A percentile compares a stretch with the other conserved stretches of the same genome.
Evolutionary conservation across 2,113 vertebrate genomes (phyloP).

Genomic region (Macrotus californicus): DNA sequence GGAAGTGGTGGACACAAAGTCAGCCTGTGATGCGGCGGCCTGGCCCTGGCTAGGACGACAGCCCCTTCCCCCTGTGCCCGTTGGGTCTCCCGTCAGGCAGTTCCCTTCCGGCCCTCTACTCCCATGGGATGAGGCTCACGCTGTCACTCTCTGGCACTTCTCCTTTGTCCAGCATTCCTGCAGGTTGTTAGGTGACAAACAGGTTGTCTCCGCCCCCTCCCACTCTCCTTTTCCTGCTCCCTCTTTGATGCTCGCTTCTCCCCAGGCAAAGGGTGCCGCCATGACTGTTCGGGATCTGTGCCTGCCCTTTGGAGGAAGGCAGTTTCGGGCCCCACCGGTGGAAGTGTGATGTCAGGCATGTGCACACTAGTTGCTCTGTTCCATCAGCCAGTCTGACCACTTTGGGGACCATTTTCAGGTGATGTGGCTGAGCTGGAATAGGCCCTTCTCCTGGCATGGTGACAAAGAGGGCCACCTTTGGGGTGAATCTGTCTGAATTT

Average conservation of each 20-base stretch:
- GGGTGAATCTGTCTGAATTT: background rate
- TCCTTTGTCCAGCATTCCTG: background rate
- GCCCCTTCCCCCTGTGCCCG: background rate
- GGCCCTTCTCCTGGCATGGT: no score
- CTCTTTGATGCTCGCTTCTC: background rate
- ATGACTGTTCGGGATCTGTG: background rate
- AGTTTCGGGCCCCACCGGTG: rapidly evolving
- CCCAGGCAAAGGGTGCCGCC: background rate
- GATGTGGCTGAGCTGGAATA: background rate
- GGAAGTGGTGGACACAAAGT: background rate
- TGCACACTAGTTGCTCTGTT: background rate
- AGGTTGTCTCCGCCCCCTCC: background rate
- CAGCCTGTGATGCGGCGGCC: background rate
- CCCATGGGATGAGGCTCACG: background rate
- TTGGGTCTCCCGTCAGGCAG: background rate
- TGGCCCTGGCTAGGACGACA: no score
- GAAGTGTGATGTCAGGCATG: background rate
- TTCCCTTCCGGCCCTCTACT: background rate
- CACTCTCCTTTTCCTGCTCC: background rate
- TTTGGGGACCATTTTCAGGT: background rate
- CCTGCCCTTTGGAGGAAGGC: background rate
- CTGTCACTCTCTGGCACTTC: background rate
- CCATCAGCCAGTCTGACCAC: background rate
- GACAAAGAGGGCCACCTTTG: background rate
- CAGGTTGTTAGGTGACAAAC: background rate